Conservation (phyloP, 2,888 invertebrate species). For the Parnassius orleans region DNA sequence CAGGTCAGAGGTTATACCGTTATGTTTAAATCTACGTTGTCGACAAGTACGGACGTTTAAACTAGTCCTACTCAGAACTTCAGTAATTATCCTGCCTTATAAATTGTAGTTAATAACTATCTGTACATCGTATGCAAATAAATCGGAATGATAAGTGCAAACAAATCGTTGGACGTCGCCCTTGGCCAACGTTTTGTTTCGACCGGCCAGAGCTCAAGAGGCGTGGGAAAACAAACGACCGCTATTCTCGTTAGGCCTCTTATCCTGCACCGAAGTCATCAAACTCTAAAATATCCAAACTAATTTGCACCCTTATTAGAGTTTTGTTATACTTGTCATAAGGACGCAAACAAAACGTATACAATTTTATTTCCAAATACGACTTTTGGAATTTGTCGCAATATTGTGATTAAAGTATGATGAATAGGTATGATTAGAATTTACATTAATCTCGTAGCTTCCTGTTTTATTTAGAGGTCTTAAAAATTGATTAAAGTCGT, state of each 20-base stretch:
- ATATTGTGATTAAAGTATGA: neutral
- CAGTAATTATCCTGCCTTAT: too few species aligned
- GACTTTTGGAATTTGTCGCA: constrained; percentile 9
- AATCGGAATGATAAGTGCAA: constrained; percentile 17
- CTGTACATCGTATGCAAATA: neutral
- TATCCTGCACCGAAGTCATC: constrained; percentile 47
- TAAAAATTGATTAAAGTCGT: too few species aligned
- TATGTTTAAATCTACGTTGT: too few species aligned
- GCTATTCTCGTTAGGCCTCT: constrained; percentile 61
- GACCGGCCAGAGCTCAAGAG: constrained; percentile 52
- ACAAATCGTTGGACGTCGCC: constrained; percentile 15
- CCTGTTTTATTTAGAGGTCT: too few species aligned
- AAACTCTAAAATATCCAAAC: constrained; percentile 29
- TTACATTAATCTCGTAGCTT: too few species aligned
- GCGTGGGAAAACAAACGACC: constrained; percentile 72
- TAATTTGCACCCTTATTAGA: constrained; percentile 11
- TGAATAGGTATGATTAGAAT: too few species aligned
- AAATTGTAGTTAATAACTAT: constrained; percentile 2
- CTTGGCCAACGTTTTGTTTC: constrained; percentile 28
- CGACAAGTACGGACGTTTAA: too few species aligned
- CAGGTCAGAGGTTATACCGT: too few species aligned
- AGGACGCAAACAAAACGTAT: constrained; percentile 31
- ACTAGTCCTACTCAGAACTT: too few species aligned
- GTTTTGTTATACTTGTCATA: constrained; percentile 8
- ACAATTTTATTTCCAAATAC: constrained; percentile 1